Evolutionary conservation across 2,888 invertebrate genomes (phyloP).

Genomic region (Epinotia nisella): DNA sequence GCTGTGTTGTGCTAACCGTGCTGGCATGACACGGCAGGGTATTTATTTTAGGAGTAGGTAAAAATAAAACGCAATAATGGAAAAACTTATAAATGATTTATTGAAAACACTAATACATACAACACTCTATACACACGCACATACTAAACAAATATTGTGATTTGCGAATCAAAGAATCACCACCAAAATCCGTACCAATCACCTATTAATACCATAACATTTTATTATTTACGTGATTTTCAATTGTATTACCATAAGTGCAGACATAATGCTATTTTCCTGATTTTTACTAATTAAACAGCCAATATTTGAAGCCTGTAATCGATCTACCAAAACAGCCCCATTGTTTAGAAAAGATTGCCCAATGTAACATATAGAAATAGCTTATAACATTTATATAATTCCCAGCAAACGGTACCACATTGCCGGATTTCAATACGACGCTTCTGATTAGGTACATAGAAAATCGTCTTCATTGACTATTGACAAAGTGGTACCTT

Average conservation of each 20-base stretch:
- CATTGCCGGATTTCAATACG: background rate
- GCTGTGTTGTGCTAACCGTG: too few species aligned
- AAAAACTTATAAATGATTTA: constrained; percentile 66
- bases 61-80: constrained; percentile 23
- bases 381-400: background rate
- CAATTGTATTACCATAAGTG: background rate
- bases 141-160: constrained; percentile 51
- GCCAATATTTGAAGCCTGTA: background rate
- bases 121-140: constrained; percentile 54
- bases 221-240: background rate
- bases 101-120: constrained; percentile 66
- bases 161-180: constrained; percentile 48
- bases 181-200: constrained; percentile 16
- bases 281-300: background rate
- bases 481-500: background rate
- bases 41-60: background rate
- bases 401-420: background rate
- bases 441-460: background rate
- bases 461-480: background rate
- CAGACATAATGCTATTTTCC: constrained; percentile 5
- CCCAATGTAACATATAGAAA: background rate
- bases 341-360: background rate
- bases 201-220: background rate
- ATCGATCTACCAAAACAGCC: constrained; percentile 4
- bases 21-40: too few species aligned